phyloP scores from a whole-genome alignment of 2,113 vertebrate species.

The Syrrhaptes paradoxus region DNA sequence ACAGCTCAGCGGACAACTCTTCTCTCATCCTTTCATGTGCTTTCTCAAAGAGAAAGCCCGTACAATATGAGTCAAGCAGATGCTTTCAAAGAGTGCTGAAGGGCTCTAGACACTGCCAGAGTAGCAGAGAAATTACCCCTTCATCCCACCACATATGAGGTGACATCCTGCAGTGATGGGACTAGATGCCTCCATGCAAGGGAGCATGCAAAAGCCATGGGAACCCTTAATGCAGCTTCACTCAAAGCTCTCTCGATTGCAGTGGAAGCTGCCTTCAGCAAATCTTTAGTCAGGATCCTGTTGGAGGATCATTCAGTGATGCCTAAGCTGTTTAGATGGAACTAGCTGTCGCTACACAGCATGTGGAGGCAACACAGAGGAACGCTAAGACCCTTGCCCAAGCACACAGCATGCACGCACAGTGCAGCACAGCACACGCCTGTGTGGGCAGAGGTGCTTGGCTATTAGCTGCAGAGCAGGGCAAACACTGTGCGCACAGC shows the following conservation, averaged over 20 bases:
- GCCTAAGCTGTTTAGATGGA: background rate
- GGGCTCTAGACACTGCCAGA: background rate
- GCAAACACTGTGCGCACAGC: accelerated
- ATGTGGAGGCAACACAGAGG: background rate
- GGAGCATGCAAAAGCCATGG: background rate
- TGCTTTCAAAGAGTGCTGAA: background rate
- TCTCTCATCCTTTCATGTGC: background rate
- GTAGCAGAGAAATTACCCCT: background rate
- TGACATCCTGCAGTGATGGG: background rate
- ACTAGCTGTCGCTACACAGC: background rate
- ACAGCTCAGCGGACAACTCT: background rate
- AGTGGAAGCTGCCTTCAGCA: background rate
- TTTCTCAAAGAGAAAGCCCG: background rate
- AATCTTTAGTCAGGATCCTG: background rate
- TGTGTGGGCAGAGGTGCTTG: background rate
- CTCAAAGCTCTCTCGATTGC: background rate
- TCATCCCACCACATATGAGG: background rate
- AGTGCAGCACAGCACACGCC: background rate
- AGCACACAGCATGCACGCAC: background rate
- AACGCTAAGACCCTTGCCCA: background rate
- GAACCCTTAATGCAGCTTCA: background rate
- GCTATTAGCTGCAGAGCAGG: background rate
- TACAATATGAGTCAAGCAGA: background rate
- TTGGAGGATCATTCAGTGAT: background rate
- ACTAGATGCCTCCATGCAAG: background rate